Evolutionary conservation across 1,140 invertebrate species (phyloP), one percentile per base, ranked within the genome.

Genomic region (Trinorchestia longiramus): DNA sequence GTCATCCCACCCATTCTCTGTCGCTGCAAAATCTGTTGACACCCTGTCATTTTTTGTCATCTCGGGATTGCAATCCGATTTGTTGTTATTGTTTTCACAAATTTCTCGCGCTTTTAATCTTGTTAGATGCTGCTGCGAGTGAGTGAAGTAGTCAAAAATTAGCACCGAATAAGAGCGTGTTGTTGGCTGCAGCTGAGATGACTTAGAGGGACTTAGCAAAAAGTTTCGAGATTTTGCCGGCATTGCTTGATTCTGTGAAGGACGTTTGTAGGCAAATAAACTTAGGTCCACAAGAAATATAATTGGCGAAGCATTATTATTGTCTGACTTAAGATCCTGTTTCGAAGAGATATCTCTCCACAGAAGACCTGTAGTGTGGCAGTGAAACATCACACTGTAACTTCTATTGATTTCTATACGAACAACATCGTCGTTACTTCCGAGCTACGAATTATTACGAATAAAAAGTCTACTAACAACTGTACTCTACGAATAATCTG

Each of bases 11-110:
- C 44, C 92, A 90, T 94, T 94, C 92, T 94, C 44, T 47, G 43
- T 40, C 8, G 15, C 44, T 8, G 36, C 4, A 41, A 90, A 90
- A 90, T 90, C 43, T 94, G 92, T 94, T 94, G 92, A 94, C 92
- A 94, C 44, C 92, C 36, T 45, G 92, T 94, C 92, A 45, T 43
- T 94, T 94, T 94, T 94, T 94, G 92, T 94, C 92, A 94, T 94
- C 92, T n/a, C 44, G 41, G 92, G 92, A 94, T 94, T 94, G 92
- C 92, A 94, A 94, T 94, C 92, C 43, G 92, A 94, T 94, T 94
- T 94, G 92, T 94, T 94, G 92, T 94, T 94, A 94, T 94, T 94
- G 92, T 94, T 94, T 94, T 94, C 92, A 94, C 92, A 94, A 94
- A 94, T 94, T 94, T 94, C 62, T 11, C 41, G 92, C 92, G 92